Evolutionary conservation across 2,888 invertebrate genomes (phyloP), one percentile per base, ranked within the genome.

Genomic region (Monoplex corrugatus): DNA sequence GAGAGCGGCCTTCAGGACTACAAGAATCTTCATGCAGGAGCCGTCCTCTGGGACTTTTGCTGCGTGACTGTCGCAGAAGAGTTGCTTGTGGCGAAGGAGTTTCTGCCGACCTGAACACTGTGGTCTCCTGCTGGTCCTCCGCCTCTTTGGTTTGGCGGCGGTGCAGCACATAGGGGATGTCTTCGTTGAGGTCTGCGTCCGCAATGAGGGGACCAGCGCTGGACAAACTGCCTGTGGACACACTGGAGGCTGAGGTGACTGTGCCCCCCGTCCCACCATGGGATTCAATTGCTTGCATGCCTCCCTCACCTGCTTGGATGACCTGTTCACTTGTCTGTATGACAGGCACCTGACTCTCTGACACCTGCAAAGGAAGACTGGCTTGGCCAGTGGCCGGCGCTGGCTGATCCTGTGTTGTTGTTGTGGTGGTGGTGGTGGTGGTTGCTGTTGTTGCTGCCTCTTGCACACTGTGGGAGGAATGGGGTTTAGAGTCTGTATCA

Each of bases 121-220:
- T 87, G 0, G 92, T 91, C 63, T 91, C 90, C 23, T 89, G 87
- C 45, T 91, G 91, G 38, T 90, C 89, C 68, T 91, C 91, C 2
- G 78, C 75, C 38, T 91, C 90, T 19, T 87, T 86, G 86, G 89
- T 87, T 43, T 90, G 83, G 91, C 92, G 94, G 91, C 93, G 94
- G 93, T 92, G 95, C 90, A 94, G 93, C 89, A 92, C 94, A 91
- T 95, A 96, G 32, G 94, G 96, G 92, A 95, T 96, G 92, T 94
- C 95, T 89, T 93, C 96, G 87, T 94, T 93, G 78, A 95, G 90
- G 91, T 95, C 94, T 16, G 91, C 90, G 10, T 90, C 90, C 5
- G 89, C 90, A 13, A 75, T 13, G 32, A 88, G 16, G n/a, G 87
- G 80, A 6, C 57, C 38, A 3, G 35, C 40, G 38, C 57, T n/a